A percentile compares a stretch with the other conserved stretches of the same genome.
These are phyloP conservation scores for Imbricaverruca yamaguchii DNA, from an alignment of 2,888 invertebrate species.

Conservation along the genomic window DNA sequence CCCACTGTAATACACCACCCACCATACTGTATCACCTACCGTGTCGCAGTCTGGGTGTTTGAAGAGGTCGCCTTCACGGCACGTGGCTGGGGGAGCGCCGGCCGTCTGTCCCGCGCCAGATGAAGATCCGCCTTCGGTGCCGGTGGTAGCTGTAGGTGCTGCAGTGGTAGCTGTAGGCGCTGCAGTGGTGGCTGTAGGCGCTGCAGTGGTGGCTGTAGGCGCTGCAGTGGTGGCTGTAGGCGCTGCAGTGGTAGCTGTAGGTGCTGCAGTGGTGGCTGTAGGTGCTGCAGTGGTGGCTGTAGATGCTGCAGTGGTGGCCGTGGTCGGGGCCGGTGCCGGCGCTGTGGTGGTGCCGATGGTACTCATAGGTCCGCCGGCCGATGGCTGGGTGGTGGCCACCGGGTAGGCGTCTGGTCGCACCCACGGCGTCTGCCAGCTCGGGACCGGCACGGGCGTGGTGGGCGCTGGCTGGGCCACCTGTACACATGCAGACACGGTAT, in stretches of 20 bases:
- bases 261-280: slow-evolving; percentile 14
- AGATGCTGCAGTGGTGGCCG: slow-evolving; percentile 33
- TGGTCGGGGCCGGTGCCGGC: slow-evolving; percentile 34
- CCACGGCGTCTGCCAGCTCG: slow-evolving; percentile 30
- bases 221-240: slow-evolving; percentile 22
- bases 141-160: slow-evolving; percentile 28
- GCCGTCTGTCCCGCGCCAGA: too few species aligned
- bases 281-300: slow-evolving; percentile 23
- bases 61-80: slow-evolving; percentile 34
- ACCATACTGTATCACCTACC: slow-evolving; percentile 26
- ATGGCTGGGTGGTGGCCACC: slow-evolving; percentile 24
- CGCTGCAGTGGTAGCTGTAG: slow-evolving; percentile 25
- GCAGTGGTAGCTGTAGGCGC: slow-evolving; percentile 24
- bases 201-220: slow-evolving; percentile 23
- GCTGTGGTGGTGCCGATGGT: slow-evolving; percentile 58
- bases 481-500: too few species aligned
- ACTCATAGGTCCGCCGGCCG: slow-evolving; percentile 51
- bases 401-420: slow-evolving; percentile 25
- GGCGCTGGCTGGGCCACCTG: slow-evolving; percentile 57
- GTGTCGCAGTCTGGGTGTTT: slow-evolving; percentile 32
- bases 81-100: slow-evolving; percentile 18
- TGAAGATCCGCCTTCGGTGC: background rate
- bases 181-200: slow-evolving; percentile 27
- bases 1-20: too few species aligned
- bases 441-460: slow-evolving; percentile 35